Base-by-base conservation (phyloP, 2,888 invertebrate species). In the Drosophila pseudotalamancana region DNA sequence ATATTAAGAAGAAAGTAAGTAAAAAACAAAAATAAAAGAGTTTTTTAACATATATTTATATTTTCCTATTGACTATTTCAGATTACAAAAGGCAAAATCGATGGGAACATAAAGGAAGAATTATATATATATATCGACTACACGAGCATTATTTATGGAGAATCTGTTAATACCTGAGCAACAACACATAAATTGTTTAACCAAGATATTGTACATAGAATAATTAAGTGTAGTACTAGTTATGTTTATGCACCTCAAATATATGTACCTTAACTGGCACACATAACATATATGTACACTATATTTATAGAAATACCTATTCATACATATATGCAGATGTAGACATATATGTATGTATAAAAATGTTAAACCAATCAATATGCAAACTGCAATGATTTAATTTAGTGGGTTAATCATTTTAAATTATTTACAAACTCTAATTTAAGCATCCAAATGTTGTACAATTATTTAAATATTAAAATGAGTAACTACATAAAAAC, bases 1-100 rank as follows among this genome's bases (percentile, higher is more conserved):
- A 93, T 97, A 88, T 94, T 95, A 82, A 94, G 96, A 91, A 92
- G 94, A 92, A 94, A 93, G 94, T 94, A 90, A 78, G 88, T 8
- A 0, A 5, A 23, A 0, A 2, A 8, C 6, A 1, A n/a, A 14
- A n/a, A 4, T 4, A 2, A 16, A 21, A n/a, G n/a, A 40, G 21
- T 12, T 12, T 5, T 18, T 18, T 2, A n/a, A 18, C 18, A 9
- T n/a, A 25, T 6, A 25, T 29, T 8, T 8, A 29, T 12, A 43
- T 6, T 18, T 18, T 1, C 29, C 8, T 6, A 1, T 14, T 32
- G 0, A 0, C 0, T 5, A 4, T 60, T 69, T 12, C 68, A 91
- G 91, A 75, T 71, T 91, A 16, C 91, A 90, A 73, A 91, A 91
- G 66, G 89, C 90, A 2, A 90, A 90, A 75, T 90, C 90, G 11